These are phyloP conservation scores for Pygathrix nemaeus DNA, from an alignment of 2,113 vertebrate species.

Conservation along the genomic window DNA sequence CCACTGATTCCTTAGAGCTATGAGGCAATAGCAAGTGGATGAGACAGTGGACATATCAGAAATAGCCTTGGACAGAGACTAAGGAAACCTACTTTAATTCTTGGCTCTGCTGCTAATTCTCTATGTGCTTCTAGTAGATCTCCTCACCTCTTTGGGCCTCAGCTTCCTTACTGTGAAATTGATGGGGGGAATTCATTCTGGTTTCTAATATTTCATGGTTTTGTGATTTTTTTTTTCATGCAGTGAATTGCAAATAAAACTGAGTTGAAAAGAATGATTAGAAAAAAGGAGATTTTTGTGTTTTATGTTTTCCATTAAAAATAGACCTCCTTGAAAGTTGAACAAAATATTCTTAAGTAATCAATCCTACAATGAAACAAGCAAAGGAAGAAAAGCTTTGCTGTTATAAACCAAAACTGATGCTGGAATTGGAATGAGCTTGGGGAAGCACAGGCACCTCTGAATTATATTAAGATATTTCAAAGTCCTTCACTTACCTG, in stretches of 20 bases:
- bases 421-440: neutral
- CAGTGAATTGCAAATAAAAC: neutral
- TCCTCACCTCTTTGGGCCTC: neutral
- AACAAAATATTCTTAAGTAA: neutral
- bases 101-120: neutral
- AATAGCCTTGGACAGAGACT: neutral
- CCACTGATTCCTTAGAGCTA: neutral
- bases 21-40: neutral
- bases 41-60: neutral
- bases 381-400: neutral
- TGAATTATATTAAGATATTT: neutral
- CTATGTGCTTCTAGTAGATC: neutral
- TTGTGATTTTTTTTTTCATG: neutral
- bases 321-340: neutral
- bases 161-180: neutral
- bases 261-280: neutral
- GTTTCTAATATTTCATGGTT: neutral
- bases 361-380: neutral
- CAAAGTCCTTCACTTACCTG: slow-evolving; percentile 65
- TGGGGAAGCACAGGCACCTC: neutral
- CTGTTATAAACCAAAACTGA: neutral
- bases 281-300: neutral
- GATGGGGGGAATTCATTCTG: neutral
- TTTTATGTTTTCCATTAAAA: slow-evolving; percentile 3
- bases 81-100: neutral